Evolutionary conservation across 2,888 invertebrate genomes (phyloP), one percentile per base, ranked within the genome.

Genomic region (Drosophila falleni): DNA sequence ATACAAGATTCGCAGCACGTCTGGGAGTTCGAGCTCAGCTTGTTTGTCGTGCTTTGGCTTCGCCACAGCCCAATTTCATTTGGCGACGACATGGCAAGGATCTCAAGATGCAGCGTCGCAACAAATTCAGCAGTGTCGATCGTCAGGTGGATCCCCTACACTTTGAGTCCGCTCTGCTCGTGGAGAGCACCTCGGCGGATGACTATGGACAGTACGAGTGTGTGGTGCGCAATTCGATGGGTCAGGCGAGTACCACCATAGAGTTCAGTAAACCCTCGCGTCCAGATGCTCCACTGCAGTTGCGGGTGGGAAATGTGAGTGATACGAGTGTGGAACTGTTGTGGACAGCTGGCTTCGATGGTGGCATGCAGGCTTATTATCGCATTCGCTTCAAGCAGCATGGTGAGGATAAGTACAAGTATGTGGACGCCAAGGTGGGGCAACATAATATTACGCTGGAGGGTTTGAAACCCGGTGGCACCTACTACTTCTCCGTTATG

Each of bases 11-110:
- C 47, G 91, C 92, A 2, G 86, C 91, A 1, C 88, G 90, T 1
- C 69, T 91, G 51, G 91, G 91, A 0, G 89, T 89, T 0, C 86
- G 92, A 31, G 92, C 89, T 1, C 89, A 87, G 59, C 61, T 91
- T 3, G 80, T 90, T 3, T 91, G 91, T 33, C 83, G 86, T 0
- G 90, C 92, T 0, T 19, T 88, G 62, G 92, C 92, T 1, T 81
- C 92, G 0, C 91, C 91, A 0, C 83, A 90, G 58, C 92, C 91
- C 4, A 90, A 77, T 50, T 91, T 91, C 56, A 80, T 91, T 9
- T 91, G 91, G 91, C 91, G 91, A 2, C 91, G 90, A 11, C 87
- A 90, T 65, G 92, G 92, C 68, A 92, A 91, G 69, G 91, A 91
- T 55, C 77, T 91, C 2, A 91, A 92, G 68, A 90, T 90, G 90